A percentile compares a stretch with the other conserved stretches of the same genome.
These are phyloP conservation scores for Pseudomyrmex cubaensis DNA, from an alignment of 1,140 invertebrate species.

Conservation along the genomic window DNA sequence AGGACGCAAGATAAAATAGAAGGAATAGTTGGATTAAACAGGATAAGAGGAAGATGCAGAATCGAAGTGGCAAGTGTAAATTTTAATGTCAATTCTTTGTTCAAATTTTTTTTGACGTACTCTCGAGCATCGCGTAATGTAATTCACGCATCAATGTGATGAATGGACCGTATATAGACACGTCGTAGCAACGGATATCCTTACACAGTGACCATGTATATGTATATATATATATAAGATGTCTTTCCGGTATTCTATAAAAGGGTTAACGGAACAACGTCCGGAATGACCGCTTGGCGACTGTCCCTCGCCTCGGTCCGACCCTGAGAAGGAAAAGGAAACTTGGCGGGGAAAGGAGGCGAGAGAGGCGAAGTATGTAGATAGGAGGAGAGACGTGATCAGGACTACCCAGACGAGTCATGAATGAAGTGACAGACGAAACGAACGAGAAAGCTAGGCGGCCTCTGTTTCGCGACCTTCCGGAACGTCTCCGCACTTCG, in stretches of 20 bases:
- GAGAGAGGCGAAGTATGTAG: slow-evolving; percentile 76
- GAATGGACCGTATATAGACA: too few relatives aligned
- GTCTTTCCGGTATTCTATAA: slow-evolving; percentile 19
- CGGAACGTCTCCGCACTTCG: slow-evolving; percentile 68
- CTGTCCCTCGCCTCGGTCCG: slow-evolving; percentile 12
- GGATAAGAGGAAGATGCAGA: slow-evolving; percentile 40
- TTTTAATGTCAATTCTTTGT: neutral
- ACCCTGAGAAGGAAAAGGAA: slow-evolving; percentile 77
- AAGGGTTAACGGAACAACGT: slow-evolving; percentile 33
- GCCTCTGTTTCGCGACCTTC: slow-evolving; percentile 75
- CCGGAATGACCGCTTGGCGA: slow-evolving; percentile 22
- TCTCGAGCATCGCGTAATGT: neutral
- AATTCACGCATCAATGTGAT: too few relatives aligned
- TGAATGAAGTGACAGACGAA: slow-evolving; percentile 77
- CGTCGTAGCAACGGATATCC: too few relatives aligned
- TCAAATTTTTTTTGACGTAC: neutral
- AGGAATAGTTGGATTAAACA: neutral
- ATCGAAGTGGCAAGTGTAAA: neutral
- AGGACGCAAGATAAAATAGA: slow-evolving; percentile 15
- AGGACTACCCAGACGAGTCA: slow-evolving; percentile 64
- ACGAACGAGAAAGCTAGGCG: slow-evolving; percentile 66
- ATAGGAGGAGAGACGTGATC: slow-evolving; percentile 42
- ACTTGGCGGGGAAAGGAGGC: slow-evolving; percentile 81
- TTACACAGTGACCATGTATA: neutral
- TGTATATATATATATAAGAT: neutral